Evolutionary conservation across 2,888 invertebrate genomes (phyloP), one percentile per base, ranked within the genome.

Genomic region (Oscheius sp.): DNA sequence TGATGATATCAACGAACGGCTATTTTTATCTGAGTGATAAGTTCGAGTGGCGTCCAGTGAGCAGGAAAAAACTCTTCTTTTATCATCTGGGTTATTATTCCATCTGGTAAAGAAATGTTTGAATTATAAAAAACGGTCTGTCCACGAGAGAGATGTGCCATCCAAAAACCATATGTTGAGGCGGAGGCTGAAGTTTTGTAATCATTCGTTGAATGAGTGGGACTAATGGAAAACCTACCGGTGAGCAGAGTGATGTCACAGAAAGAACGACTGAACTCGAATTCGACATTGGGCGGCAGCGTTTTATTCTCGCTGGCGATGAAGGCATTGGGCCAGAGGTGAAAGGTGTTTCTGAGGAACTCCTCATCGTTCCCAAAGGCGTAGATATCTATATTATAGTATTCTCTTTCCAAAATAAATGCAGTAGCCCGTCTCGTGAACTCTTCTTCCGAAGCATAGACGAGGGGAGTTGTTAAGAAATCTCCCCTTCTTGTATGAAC

Each of bases 141-240:
- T 2, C 63, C 63, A 32, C 63, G 33, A 22, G 63, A 64, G 6
- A 64, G 26, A 30, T 33, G 51, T 1, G 36, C 63, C 50, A 64
- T 50, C 63, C 63, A 64, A 50, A 50, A 64, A n/a, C 63, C 63
- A 20, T 64, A 64, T 4, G 63, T 64, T 3, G 63, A 64, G 2
- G 63, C 63, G 14, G 63, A 64, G n/a, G 49, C 63, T 63, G 63
- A 1, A 36, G 38, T 24, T 6, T n/a, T 22, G 12, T 28, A 2
- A 24, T 24, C 5, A 24, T 3, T 4, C 9, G 41, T 4, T 47
- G 47, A 33, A 26, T n/a, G 12, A n/a, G n/a, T n/a, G 14, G 38
- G 41, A 12, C 22, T 26, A n/a, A n/a, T n/a, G n/a, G n/a, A n/a
- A n/a, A n/a, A n/a, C n/a, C n/a, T n/a, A 67, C 67, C 45, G 12